Evolutionary conservation across 2,797 vertebrate species (phyloP).

Genomic region (Tamandua tetradactyla): DNA sequence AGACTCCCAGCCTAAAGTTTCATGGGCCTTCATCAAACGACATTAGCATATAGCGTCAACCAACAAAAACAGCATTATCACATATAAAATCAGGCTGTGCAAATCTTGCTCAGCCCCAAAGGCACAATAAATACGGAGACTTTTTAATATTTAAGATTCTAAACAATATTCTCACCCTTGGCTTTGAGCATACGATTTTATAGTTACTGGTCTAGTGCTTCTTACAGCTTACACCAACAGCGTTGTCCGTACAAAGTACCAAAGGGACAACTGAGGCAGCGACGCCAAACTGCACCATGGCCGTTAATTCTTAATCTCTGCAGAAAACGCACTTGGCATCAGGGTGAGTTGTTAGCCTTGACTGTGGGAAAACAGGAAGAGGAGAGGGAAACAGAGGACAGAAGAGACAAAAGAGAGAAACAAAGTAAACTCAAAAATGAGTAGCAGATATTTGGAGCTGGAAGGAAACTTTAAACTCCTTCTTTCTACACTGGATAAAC

Average conservation of each 20-base stretch:
- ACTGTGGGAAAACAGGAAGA: background rate
- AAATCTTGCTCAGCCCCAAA: conserved; percentile 43
- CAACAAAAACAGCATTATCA: conserved; percentile 37
- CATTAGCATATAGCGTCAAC: conserved; percentile 54
- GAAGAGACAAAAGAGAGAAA: background rate
- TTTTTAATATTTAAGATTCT: conserved; percentile 72
- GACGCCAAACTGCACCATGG: background rate
- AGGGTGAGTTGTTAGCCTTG: background rate
- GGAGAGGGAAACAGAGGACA: background rate
- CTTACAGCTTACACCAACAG: background rate
- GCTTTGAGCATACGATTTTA: conserved; percentile 38
- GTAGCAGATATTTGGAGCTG: background rate
- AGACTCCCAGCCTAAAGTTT: conserved; percentile 56
- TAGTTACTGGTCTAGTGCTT: background rate
- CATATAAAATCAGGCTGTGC: conserved; percentile 60
- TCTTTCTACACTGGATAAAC: background rate
- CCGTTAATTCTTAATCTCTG: conserved; percentile 44
- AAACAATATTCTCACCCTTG: conserved; percentile 59
- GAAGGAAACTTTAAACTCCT: background rate
- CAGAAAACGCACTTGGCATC: background rate
- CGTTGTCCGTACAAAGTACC: background rate
- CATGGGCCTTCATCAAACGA: conserved; percentile 67
- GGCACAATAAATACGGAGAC: conserved; percentile 45
- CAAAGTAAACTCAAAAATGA: background rate
- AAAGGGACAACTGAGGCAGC: background rate